Base-by-base conservation (phyloP, 2,797 vertebrate species). In the Natrix natrix region DNA sequence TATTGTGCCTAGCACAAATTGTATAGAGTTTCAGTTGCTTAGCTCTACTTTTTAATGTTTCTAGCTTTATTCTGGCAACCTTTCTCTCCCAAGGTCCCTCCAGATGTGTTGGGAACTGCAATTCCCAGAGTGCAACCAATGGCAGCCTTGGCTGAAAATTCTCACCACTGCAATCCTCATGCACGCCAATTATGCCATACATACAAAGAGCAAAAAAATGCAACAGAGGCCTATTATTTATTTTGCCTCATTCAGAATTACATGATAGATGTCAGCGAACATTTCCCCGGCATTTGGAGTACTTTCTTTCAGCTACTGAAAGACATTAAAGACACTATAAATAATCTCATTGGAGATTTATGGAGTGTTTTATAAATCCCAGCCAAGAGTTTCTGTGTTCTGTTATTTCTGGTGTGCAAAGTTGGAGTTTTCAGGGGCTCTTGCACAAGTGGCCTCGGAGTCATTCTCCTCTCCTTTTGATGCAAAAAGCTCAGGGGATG, bases 361-460 rank as follows among this genome's bases (percentile, higher is more conserved):
- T 93, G 48, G 91, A 91, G 90, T 37, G 32, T 91, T 74, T 61
- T 16, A 87, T 87, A 89, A 78, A 57, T 74, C 56, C 32, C 22
- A 22, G 74, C 52, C 32, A 78, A 88, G 8, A n/a, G 60, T 83
- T 55, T 57, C 57, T 83, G 10, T 78, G 16, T 26, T 10, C 3
- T 87, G 5, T 43, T 90, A 32, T 13, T 91, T 63, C 17, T 56
- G 43, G 55, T 86, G 48, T 59, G 17, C 32, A 87, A 74, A 87
- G 17, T 66, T 74, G 61, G 54, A 87, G 24, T 74, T 52, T 74
- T 69, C 54, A 48, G 89, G 52, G 60, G 69, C 87, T 93, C 61
- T 61, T 89, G 43, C 13, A 11, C 66, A 52, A 32, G 52, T 17
- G 28, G 26, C 89, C 16, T 92, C 57, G 8, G 26, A 87, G 54